Base-by-base conservation (phyloP, 1,140 invertebrate genomes). In the Pentalonia nigronervosa region DNA sequence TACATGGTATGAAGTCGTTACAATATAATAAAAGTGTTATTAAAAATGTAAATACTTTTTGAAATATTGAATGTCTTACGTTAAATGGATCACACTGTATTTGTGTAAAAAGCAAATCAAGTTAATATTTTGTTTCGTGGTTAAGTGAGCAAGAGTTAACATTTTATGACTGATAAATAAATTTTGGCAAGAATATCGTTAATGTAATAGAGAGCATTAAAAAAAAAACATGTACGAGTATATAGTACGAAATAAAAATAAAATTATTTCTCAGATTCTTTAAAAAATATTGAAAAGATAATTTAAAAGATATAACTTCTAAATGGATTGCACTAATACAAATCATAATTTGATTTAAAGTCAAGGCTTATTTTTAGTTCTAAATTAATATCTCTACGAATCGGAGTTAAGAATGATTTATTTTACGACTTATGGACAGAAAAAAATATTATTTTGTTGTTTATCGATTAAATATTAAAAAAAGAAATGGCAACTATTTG, bases 121-220 rank as follows among this genome's bases (percentile, higher is more conserved):
- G n/a, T 50, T 83, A 92, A 91, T 81, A 50, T 45, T n/a, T 81
- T 50, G 90, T 92, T 83, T 56, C 67, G 67, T 20, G 45, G 47
- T 92, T 83, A 83, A 92, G 48, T 20, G 67, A 83, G 50, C 67
- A 81, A 50, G 60, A 50, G 67, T 92, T 83, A 50, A 92, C 25
- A 83, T 92, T 83, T 92, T 92, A 92, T 8, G 90, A 91, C 45
- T 92, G 20, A 76, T 45, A 50, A 50, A 92, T 50, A 76, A 47
- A 92, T 50, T 83, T 92, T 81, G 76, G 41, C 45, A 89, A 89
- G 21, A 89, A 56, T 25, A 53, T 89, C 21, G 36, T 56, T 0
- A 41, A n/a, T 34, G 87, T 53, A 88, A 34, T 89, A 56, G 7
- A 56, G 48, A 36, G 25, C 36, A 89, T 76, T 25, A 36, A 56